phyloP scores from a whole-genome alignment of 2,888 invertebrate genomes.

The Lasioglossum zephyrum region DNA sequence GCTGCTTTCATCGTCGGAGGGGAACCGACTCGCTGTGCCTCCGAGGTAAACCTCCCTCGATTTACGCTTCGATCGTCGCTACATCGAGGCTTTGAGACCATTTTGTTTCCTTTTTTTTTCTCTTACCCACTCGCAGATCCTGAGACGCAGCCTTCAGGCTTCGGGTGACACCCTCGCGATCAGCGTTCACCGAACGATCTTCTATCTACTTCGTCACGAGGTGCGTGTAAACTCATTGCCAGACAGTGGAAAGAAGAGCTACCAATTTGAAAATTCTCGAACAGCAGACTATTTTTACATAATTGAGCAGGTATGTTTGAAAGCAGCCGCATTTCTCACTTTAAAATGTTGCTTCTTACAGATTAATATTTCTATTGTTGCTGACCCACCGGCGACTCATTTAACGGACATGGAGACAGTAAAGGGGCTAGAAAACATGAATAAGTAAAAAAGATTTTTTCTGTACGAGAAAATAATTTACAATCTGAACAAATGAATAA shows the following conservation, averaged over 20 bases:
- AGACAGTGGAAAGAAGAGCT: not conserved
- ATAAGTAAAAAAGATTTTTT: not conserved
- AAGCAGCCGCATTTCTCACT: not conserved
- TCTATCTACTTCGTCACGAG: not conserved
- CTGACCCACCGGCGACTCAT: not conserved
- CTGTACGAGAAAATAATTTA: not conserved
- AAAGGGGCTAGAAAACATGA: not conserved
- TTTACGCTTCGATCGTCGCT: slow-evolving; percentile 61
- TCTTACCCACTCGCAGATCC: not conserved
- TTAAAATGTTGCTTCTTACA: not conserved
- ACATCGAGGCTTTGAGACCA: slow-evolving; percentile 42
- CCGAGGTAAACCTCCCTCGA: slow-evolving; percentile 60
- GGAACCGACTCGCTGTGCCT: slow-evolving; percentile 45
- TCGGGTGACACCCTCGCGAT: not conserved
- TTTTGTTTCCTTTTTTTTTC: slow-evolving; percentile 23
- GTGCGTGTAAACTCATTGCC: not conserved
- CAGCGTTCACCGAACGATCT: not conserved
- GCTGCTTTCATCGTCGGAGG: slow-evolving; percentile 41
- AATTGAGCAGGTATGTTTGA: not conserved
- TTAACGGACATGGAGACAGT: not conserved
- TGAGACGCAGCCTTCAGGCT: not conserved
- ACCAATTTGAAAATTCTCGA: not conserved
- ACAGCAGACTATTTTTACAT: not conserved
- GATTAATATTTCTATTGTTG: not conserved
- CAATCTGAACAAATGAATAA: too few species aligned